phyloP scores from a whole-genome alignment of 1,140 invertebrate species.

The Drosophila ambigua region DNA sequence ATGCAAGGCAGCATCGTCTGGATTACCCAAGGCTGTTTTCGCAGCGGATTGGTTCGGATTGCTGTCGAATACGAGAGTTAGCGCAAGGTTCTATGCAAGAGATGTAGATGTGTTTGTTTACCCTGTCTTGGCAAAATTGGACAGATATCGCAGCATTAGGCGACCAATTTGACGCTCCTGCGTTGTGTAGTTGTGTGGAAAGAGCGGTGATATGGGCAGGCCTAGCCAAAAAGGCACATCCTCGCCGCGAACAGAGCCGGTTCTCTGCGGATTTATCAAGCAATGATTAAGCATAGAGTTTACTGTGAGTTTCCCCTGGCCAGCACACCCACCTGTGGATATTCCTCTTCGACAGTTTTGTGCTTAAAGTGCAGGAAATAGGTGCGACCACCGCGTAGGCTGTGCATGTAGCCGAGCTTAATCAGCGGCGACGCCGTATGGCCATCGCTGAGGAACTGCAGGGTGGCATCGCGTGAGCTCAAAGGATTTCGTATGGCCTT shows the following conservation, averaged over 20 bases:
- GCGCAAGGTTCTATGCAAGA: background rate
- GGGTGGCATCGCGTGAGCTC: conserved; percentile 90
- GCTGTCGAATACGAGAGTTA: conserved; percentile 18
- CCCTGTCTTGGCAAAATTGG: conserved; percentile 93
- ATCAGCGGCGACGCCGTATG: conserved; percentile 93
- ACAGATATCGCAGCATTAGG: conserved; percentile 91
- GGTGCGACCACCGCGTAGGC: conserved; percentile 89
- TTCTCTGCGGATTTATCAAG: conserved; percentile 85
- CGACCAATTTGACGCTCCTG: conserved; percentile 90
- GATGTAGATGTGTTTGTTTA: conserved; percentile 80
- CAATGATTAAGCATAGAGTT: background rate
- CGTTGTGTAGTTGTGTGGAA: conserved; percentile 89
- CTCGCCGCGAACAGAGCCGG: conserved; percentile 94
- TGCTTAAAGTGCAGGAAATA: conserved; percentile 96
- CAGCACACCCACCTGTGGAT: conserved; percentile 87
- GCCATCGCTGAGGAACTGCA: conserved; percentile 93
- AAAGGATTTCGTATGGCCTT: conserved; percentile 90
- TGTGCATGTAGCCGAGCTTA: conserved; percentile 91
- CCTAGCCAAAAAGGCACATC: conserved; percentile 97
- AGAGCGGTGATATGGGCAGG: conserved; percentile 90
- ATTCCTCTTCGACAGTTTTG: conserved; percentile 89
- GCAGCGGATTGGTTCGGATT: conserved; percentile 73
- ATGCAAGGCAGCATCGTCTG: conserved; percentile 25
- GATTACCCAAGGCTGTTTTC: conserved; percentile 14
- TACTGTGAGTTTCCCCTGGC: background rate